Evolutionary conservation across 53 echinoderm and acorn worm species (phyloP), one percentile per base, ranked within the genome.

Genomic region (Glandiceps talaboti): DNA sequence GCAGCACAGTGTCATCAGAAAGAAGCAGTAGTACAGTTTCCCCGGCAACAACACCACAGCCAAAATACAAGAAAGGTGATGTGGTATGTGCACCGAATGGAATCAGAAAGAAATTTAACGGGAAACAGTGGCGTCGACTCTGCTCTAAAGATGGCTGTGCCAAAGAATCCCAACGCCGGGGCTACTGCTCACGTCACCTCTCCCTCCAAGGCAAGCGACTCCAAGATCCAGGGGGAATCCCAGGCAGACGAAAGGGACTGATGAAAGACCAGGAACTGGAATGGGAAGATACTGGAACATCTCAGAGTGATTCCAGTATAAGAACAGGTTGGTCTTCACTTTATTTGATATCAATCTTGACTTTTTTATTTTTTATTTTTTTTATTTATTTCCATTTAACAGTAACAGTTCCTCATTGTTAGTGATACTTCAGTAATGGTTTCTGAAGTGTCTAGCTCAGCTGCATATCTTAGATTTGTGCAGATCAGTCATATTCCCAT

Each of bases 31-130:
- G 64, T 20, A 45, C 64, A 20, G 64, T 45, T 45, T 45, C 64
- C 32, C 89, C 95, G 1, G 92, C 95, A 20, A 88, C 89, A 27
- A 85, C 82, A 20, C 88, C 88, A 6, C 81, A 81, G 1, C 90
- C 95, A 1, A 95, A 95, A 79, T 95, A 92, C 82, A 88, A 88
- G 64, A 95, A 95, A 78, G 95, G 95, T 26, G 95, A 95, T 30
- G 95, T 95, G 30, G 92, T 95, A 30, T 92, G 92, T 85, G 92
- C 92, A 77, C 84, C 95, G n/a, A 95, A 95, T 75, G 95, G 95
- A 25, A 92, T 95, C 0, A 85, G 95, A 27, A 95, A 95, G 79
- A 95, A 95, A 85, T 95, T 90, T 82, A 95, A 95, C 76, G 95
- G 95, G 1, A 95, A 95, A 80, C 95, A 95, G 86, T 95, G 95